Evolutionary conservation across 2,797 vertebrate species (phyloP).

Genomic region (Anniella stebbinsi): DNA sequence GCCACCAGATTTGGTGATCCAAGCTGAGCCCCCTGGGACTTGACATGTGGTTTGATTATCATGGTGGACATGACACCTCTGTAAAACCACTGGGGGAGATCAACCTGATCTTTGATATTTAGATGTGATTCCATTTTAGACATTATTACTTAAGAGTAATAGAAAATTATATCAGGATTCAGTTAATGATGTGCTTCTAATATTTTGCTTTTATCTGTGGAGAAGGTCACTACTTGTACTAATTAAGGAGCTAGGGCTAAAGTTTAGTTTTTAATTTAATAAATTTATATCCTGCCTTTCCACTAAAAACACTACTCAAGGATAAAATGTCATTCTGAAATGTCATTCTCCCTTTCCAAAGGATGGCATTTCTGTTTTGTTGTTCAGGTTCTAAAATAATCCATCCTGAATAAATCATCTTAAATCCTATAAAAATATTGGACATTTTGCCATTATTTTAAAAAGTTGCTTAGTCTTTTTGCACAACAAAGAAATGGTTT

Average conservation of each 20-base stretch:
- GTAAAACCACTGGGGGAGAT: neutral
- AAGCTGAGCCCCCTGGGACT: neutral
- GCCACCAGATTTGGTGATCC: neutral
- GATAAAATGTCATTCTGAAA: slow-evolving; percentile 9
- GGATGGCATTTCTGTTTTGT: slow-evolving; percentile 1
- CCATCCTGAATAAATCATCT: neutral
- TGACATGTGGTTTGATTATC: neutral
- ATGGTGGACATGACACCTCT: neutral
- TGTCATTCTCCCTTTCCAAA: slow-evolving; percentile 16
- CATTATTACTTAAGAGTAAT: neutral
- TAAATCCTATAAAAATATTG: slow-evolving; percentile 16
- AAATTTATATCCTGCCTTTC: too few relatives aligned
- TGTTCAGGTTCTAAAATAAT: slow-evolving; percentile 17
- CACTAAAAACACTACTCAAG: neutral
- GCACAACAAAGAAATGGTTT: slow-evolving; percentile 49
- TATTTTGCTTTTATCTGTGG: neutral
- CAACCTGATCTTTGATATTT: neutral
- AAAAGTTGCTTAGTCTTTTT: slow-evolving; percentile 20
- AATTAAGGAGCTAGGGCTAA: neutral
- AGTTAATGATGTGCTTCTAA: neutral
- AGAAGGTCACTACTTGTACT: neutral
- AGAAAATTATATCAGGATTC: neutral
- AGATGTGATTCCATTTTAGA: neutral
- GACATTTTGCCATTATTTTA: slow-evolving; percentile 13
- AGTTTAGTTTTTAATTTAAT: neutral